Evolutionary conservation across 2,888 invertebrate species (phyloP), one percentile per base, ranked within the genome.

Genomic region (Halictus quadricinctus): DNA sequence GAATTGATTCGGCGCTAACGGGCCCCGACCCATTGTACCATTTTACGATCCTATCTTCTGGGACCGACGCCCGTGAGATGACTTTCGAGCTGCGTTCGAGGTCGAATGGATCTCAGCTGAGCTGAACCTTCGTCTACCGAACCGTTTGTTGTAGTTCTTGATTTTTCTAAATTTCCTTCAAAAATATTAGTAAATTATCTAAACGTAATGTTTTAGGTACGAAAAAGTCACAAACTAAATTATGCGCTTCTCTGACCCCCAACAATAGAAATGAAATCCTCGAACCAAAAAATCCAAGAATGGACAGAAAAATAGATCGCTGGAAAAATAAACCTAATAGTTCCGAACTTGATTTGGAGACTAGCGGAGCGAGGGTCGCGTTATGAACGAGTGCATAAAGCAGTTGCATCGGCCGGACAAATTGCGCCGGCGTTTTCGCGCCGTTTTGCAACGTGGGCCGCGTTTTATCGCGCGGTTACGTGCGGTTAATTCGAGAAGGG

Each of bases 401-500:
- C 29, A 29, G 64, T 29, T 64, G 29, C 25, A 29, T 29, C 29
- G n/a, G 0, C 25, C 2, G 29, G 64, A 64, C 64, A 64, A 64
- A 64, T 64, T 69, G 66, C 66, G 25, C 36, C 21, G 43, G 43
- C 41, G 69, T 43, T 69, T 64, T 64, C 64, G 64, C 64, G 64
- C 25, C 64, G 64, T 64, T 64, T 64, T 64, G 64, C 64, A 64
- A 64, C 64, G 64, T 29, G 29, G 29, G 25, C 21, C 41, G 69
- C 43, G 69, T 69, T 69, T 69, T 69, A 69, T 69, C 41, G 69
- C 41, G 41, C 69, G 69, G 69, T 69, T 72, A 72, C 48, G 48
- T 72, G 29, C 43, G 75, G 29, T 72, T 64, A 29, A 50, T 72
- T 77, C 76, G 76, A 76, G 69, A 78, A 41, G 80, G 78, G 74